Base-by-base conservation (phyloP, 1,140 invertebrate species). In the Tetragnatha versicolor region DNA sequence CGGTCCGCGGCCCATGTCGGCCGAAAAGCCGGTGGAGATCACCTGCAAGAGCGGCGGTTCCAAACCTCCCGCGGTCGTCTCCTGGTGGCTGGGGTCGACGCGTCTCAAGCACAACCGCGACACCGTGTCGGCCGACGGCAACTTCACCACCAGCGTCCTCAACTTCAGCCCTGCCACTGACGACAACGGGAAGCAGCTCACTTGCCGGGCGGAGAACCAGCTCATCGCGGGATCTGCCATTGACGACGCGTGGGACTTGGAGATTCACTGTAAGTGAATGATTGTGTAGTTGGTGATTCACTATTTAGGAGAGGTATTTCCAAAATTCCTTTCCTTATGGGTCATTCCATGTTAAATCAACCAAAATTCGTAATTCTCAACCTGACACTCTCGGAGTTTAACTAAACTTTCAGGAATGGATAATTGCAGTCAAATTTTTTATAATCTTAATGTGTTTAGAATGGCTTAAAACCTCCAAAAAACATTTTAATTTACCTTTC, bases 181-280 rank as follows among this genome's bases (percentile, higher is more conserved):
- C 45, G 93, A 96, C 86, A 91, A 92, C 51, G 93, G 93, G 12
- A 93, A 91, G 83, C 92, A 91, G 85, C 86, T 96, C 79, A 90
- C 92, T 1, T 96, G 94, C 85, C 89, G 92, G 69, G 92, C 93
- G 4, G 92, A 94, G 84, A 95, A 95, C 86, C 90, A 92, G 83
- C 89, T 91, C 70, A 90, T 92, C 85, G 87, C 88, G 35, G 89
- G 88, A 33, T 87, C 89, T 35, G 85, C 88, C 0, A 87, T 95
- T 22, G 92, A 94, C 86, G 93, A 95, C 85, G 90, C 90, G 72
- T 95, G 93, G 93, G 91, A 89, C 81, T 87, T 96, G 61, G 91
- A 94, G 85, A 93, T 96, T 85, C 92, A 94, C 84, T 95, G 94
- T 96, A 88, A 91, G 91, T 89, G 37, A 60, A n/a, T n/a, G n/a